Evolutionary conservation across 2,113 vertebrate species (phyloP), one percentile per base, ranked within the genome.

Genomic region (Hemicordylus capensis): DNA sequence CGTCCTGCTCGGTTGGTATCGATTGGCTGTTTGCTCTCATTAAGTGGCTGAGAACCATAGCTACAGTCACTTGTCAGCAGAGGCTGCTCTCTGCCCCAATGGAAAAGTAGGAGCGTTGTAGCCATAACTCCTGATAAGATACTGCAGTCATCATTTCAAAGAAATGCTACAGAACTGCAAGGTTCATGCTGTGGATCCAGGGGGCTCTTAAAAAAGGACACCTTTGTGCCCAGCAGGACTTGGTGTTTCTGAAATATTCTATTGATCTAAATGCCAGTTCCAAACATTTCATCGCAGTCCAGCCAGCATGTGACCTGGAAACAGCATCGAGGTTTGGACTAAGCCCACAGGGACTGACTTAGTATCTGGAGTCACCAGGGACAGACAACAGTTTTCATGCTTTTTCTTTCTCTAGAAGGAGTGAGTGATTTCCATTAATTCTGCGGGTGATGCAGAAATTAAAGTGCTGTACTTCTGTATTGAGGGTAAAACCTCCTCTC

Each of bases 1-100:
- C 39, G 9, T 39, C 19, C 76, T 79, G n/a, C 67, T 44, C 46
- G 61, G 67, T 31, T 85, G 58, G 56, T 80, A 80, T 85, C 15
- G 76, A 85, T 85, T 6, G 44, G 76, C 66, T 85, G 84, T 51
- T 85, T 72, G 39, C 24, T 79, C 44, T 85, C 84, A 85, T 85
- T 85, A 85, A 80, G 67, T 17, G 8, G 66, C 26, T 61, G 66
- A 85, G 84, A 72, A 46, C 28, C 6, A 34, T 67, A 61, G 10
- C 17, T 61, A 72, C 51, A 59, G 51, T 39, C 66, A 61, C 83
- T 72, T 72, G 54, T 72, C 76, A 79, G 76, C 76, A 72, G 24
- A 69, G 75, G 75, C 14, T 79, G 54, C 80, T 48, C 56, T 85
- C 67, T 61, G 64, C 31, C 31, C 75, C 19, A 85, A 19, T n/a